Evolutionary conservation across 2,113 vertebrate genomes (phyloP).

Genomic region (Bostrychus sinensis): DNA sequence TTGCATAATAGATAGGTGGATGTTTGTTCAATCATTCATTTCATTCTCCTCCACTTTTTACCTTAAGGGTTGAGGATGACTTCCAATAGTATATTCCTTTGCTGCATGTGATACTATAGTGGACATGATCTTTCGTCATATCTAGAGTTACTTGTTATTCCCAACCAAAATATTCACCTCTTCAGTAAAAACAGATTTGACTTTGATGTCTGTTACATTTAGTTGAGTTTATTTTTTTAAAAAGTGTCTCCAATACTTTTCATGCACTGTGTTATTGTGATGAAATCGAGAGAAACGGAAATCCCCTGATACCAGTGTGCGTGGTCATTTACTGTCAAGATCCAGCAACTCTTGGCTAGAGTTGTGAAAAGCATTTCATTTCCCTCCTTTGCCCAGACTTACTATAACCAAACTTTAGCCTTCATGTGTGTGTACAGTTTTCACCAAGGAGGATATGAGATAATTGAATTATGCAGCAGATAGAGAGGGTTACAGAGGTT

Average conservation of each 20-base stretch:
- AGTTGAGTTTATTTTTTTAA: constrained; percentile 3
- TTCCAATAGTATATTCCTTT: no score
- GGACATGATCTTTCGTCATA: background rate
- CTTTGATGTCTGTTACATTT: constrained; percentile 3
- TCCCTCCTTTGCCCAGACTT: background rate
- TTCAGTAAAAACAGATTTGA: background rate
- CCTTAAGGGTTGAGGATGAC: no score
- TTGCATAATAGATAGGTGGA: no score
- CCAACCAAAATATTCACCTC: background rate
- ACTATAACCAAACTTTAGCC: constrained; percentile 14
- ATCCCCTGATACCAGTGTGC: background rate
- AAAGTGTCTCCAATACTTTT: background rate
- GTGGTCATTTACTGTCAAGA: constrained; percentile 9
- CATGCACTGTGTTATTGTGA: background rate
- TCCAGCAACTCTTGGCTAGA: background rate
- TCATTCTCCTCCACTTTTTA: no score
- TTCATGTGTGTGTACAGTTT: constrained; percentile 36
- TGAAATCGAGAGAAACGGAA: constrained; percentile 3
- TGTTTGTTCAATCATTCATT: no score
- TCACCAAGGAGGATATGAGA: constrained; percentile 63
- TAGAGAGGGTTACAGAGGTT: constrained; percentile 77
- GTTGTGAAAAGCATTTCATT: constrained; percentile 2
- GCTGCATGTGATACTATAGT: no score
- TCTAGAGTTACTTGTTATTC: background rate
- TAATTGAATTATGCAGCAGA: constrained; percentile 78